Conservation (phyloP, 1,140 invertebrate genomes). For the Drosophila pallidifrons region DNA sequence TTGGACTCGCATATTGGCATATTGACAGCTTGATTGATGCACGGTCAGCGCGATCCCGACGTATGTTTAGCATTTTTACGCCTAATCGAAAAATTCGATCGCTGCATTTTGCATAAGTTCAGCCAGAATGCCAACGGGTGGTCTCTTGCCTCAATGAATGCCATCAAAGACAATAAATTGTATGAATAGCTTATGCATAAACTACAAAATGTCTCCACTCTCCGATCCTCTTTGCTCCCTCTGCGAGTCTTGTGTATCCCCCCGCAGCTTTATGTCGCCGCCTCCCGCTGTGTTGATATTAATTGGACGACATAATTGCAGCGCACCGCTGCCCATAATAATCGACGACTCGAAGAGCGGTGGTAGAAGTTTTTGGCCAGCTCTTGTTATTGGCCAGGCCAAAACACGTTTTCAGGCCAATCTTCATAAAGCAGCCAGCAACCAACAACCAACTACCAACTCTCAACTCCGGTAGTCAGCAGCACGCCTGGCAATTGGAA, state of each 20-base stretch:
- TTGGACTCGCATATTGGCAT: constrained; percentile 62
- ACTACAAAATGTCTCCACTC: constrained; percentile 46
- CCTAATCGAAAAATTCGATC: constrained; percentile 59
- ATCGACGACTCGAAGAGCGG: constrained; percentile 46
- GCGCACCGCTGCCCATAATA: constrained; percentile 80
- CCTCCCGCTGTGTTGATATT: constrained; percentile 82
- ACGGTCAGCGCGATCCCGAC: constrained; percentile 19
- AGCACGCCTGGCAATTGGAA: constrained; percentile 46
- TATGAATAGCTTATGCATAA: constrained; percentile 77
- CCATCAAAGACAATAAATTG: constrained; percentile 79
- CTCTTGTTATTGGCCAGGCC: constrained; percentile 37
- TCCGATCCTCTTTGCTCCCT: neutral
- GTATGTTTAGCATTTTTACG: constrained; percentile 57
- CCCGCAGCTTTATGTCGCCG: constrained; percentile 19
- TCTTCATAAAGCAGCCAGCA: constrained; percentile 61
- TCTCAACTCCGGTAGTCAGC: constrained; percentile 43
- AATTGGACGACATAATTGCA: constrained; percentile 85
- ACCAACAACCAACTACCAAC: neutral
- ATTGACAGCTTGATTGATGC: constrained; percentile 79
- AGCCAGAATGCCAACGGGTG: constrained; percentile 62
- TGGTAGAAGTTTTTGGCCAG: constrained; percentile 32
- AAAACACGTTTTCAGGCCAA: constrained; percentile 46
- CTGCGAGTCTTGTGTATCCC: neutral
- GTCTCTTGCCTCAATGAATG: constrained; percentile 62
- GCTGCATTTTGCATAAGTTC: constrained; percentile 51